These are phyloP conservation scores for Hystrix cristata DNA, from an alignment of 2,113 vertebrate species.

Conservation along the genomic window DNA sequence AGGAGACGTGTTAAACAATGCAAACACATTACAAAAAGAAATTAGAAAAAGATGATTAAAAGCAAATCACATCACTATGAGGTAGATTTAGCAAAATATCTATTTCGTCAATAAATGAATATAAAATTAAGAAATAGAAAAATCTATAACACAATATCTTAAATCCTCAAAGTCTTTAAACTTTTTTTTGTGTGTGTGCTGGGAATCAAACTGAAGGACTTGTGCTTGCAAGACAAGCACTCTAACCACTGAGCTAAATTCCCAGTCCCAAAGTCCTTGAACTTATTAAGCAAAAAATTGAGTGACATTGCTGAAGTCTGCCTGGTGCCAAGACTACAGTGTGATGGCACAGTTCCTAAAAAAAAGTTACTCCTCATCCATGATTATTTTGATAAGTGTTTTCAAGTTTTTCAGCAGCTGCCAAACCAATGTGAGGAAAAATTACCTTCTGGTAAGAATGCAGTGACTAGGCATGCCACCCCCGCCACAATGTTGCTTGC, in stretches of 20 bases:
- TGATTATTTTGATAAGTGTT: neutral
- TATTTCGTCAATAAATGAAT: neutral
- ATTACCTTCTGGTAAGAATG: slow-evolving; percentile 94
- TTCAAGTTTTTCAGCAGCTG: neutral
- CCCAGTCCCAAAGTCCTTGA: neutral
- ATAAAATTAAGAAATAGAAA: neutral
- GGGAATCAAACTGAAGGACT: too few relatives aligned
- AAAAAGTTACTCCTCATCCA: neutral
- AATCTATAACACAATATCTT: neutral
- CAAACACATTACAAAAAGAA: neutral
- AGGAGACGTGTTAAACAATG: neutral
- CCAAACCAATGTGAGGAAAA: neutral
- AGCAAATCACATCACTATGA: accelerated
- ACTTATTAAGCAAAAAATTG: neutral
- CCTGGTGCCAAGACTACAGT: neutral
- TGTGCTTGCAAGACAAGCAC: too few relatives aligned
- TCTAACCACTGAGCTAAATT: too few relatives aligned
- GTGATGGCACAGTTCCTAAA: neutral
- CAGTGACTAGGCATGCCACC: slow-evolving; percentile 91
- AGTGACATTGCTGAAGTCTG: neutral
- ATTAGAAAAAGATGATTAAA: neutral
- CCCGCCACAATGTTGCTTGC: slow-evolving; percentile 91
- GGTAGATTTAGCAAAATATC: neutral
- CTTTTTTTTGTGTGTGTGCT: too few relatives aligned
- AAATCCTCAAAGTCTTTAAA: accelerated